Base-by-base conservation (phyloP, 2,797 vertebrate genomes). In the Vireo griseus region DNA sequence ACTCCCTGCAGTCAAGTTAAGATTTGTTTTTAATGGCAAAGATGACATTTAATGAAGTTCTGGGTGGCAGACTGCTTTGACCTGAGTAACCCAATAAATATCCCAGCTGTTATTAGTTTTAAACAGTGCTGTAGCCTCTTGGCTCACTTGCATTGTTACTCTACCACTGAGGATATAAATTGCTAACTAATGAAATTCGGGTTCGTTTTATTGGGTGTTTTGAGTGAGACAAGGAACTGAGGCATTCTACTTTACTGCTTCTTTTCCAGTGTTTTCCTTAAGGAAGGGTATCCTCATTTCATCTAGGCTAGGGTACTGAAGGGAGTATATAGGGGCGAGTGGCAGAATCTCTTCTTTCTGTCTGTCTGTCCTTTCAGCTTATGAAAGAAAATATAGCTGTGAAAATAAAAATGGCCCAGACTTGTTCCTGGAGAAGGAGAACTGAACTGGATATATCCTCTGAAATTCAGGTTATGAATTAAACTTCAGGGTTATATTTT, bases 21-120 rank as follows among this genome's bases (percentile, higher is more conserved):
- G 35, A 44, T 96, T 97, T 91, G 37, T 86, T 97, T 96, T 79
- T 93, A 96, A 96, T 80, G 76, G n/a, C 39, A 97, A 94, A 94
- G 51, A 87, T 47, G 58, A 86, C 51, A 83, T 92, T 91, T 95
- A 93, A 94, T 93, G 94, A 96, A 95, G 21, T 42, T 95, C 55
- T 54, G 35, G 29, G 35, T 89, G 68, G 55, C 50, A 81, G 61
- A 83, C 39, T 69, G 15, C 73, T 82, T 80, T 96, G 91, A 94
- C 75, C 77, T 67, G 65, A 95, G 91, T 88, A 96, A 96, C 85
- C 42, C 48, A 92, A 94, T 77, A 94, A 92, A 82, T 92, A 92
- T 63, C 92, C 63, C 77, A 73, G 45, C 37, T 55, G 19, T 67
- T 93, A 61, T 14, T 81, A 33, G 68, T 76, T 96, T 96, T 80